Evolutionary conservation across 1,140 invertebrate genomes (phyloP).

Genomic region (Caenorhabditis elegans): DNA sequence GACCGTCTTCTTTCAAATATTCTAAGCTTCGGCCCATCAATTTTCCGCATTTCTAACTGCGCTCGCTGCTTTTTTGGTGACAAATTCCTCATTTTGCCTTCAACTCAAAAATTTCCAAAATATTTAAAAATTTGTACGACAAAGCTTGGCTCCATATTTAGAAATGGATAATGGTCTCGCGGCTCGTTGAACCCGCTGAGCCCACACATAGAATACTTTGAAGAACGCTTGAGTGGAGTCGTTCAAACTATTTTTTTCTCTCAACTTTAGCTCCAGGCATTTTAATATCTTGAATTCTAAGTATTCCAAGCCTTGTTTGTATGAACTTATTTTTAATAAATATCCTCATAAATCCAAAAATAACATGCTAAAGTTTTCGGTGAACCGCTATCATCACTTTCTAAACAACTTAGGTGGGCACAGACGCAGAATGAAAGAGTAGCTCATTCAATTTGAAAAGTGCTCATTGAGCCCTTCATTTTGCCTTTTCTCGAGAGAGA

Average conservation of each 20-base stretch:
- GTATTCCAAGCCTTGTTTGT: too few species aligned
- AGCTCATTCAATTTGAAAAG: conserved; percentile 21
- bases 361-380: background rate
- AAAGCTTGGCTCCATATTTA: background rate
- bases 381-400: background rate
- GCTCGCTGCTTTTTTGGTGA: background rate
- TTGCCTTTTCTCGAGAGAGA: background rate
- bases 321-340: too few species aligned
- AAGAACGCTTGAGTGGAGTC: background rate
- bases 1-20: background rate
- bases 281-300: too few species aligned
- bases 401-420: background rate
- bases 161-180: background rate
- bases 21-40: conserved; percentile 8
- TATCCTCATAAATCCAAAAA: too few species aligned
- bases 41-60: background rate
- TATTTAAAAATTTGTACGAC: background rate
- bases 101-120: background rate
- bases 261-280: background rate
- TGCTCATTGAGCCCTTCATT: conserved; percentile 7
- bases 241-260: background rate
- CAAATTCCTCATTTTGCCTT: conserved; percentile 7
- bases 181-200: background rate
- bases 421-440: background rate
- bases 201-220: background rate